Evolutionary conservation across 1,140 invertebrate genomes (phyloP), one percentile per base, ranked within the genome.

Genomic region (Rhopalosiphum maidis): DNA sequence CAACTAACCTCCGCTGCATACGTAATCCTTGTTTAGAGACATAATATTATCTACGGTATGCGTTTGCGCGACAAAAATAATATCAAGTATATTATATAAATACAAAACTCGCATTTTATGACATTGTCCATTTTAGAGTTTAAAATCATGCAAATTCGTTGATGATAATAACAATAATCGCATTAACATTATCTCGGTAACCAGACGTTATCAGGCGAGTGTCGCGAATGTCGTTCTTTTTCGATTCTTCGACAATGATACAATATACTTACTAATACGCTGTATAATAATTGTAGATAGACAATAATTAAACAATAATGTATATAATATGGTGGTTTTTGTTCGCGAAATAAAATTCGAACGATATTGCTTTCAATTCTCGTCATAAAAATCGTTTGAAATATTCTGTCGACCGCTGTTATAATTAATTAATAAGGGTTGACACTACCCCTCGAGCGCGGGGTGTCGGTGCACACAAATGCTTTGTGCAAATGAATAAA

Each of bases 391-490:
- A 77, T 77, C 60, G 60, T 77, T n/a, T 77, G 21, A 77, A 18
- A 21, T 77, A 77, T 77, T 77, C 30, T 15, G 60, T 77, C 1
- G 30, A 77, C 60, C 60, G 60, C 15, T 77, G 30, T n/a, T 77
- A n/a, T 77, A 77, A 77, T 77, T 77, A 77, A 77, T 77, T 77
- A n/a, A n/a, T n/a, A 77, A 77, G 60, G 60, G 60, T n/a, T n/a
- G 60, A n/a, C 30, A 21, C 60, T 3, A 77, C 60, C 30, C 60
- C n/a, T 77, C 30, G 60, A 1, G 30, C 30, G 15, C 30, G 60
- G 5, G 15, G 30, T n/a, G 30, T 68, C 60, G 30, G 60, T 18
- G 15, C 15, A 18, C n/a, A 77, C 60, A 77, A n/a, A 77, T 77
- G 30, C 60, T 30, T 68, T 68, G 30, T 5, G 18, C 60, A 77